A percentile compares a stretch with the other conserved stretches of the same genome.
Evolutionary conservation across 2,113 vertebrate species (phyloP).

Genomic region (Mus spicilegus): DNA sequence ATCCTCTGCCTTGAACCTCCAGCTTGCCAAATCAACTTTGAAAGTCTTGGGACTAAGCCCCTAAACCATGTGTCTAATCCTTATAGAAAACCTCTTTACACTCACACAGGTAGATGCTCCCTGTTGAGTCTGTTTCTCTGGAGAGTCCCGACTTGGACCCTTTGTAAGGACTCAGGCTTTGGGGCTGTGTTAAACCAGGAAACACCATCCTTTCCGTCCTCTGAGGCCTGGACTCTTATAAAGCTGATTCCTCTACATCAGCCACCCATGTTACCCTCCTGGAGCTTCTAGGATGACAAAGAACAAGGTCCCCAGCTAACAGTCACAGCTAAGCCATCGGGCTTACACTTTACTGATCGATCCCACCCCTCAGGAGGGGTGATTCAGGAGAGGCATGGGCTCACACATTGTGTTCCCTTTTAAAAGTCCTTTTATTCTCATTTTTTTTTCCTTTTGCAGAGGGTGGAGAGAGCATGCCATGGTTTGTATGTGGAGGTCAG

Average conservation of each 20-base stretch:
- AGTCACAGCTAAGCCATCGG: not conserved
- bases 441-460: not conserved
- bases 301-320: not conserved
- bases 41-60: not conserved
- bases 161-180: not conserved
- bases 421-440: not conserved
- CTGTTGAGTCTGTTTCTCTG: not conserved
- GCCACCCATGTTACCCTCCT: not conserved
- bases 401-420: not conserved
- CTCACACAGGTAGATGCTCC: not conserved
- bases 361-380: not conserved
- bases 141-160: not conserved
- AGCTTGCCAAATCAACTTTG: not conserved
- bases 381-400: not conserved
- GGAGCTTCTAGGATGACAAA: not conserved
- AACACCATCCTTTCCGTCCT: not conserved
- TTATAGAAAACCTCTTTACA: not conserved
- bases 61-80: too few species aligned
- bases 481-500: not conserved
- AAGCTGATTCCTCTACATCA: not conserved
- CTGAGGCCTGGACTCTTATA: not conserved
- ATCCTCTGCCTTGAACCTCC: not conserved
- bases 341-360: fast-evolving
- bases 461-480: not conserved
- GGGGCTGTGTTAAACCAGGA: not conserved